Evolutionary conservation across 2,113 vertebrate genomes (phyloP).

Genomic region (Xiphorhynchus elegans): DNA sequence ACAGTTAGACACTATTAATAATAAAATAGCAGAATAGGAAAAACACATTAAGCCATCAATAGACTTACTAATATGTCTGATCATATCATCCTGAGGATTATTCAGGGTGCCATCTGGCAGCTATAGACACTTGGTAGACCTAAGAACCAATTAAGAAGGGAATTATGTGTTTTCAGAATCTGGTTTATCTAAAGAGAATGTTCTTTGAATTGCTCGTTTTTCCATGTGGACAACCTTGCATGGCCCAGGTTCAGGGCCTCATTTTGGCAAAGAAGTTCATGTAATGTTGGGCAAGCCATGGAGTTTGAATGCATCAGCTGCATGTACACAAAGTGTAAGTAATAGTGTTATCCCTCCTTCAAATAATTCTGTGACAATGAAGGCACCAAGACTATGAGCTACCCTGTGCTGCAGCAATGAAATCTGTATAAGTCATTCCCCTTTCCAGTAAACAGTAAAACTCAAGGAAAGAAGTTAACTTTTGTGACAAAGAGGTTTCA

Average conservation of each 20-base stretch:
- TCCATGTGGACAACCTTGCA: background rate
- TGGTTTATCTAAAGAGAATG: background rate
- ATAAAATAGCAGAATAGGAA: background rate
- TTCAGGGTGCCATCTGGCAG: background rate
- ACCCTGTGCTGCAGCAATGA: background rate
- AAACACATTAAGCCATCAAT: background rate
- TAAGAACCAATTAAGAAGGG: background rate
- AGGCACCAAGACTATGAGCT: background rate
- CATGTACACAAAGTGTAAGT: background rate
- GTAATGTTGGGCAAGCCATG: background rate
- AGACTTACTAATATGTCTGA: background rate
- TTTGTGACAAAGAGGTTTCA: background rate
- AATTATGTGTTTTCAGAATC: background rate
- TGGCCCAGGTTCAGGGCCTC: background rate
- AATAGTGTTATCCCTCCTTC: background rate
- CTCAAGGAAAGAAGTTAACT: background rate
- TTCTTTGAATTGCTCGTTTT: background rate
- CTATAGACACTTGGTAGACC: background rate
- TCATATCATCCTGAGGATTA: background rate
- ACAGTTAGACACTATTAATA: background rate
- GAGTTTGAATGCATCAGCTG: background rate
- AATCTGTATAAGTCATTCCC: background rate
- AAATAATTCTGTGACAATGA: background rate
- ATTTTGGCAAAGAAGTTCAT: background rate
- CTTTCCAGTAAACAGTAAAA: background rate